Conservation (phyloP, 2,888 invertebrate species). For the Ochlodes sylvanus region DNA sequence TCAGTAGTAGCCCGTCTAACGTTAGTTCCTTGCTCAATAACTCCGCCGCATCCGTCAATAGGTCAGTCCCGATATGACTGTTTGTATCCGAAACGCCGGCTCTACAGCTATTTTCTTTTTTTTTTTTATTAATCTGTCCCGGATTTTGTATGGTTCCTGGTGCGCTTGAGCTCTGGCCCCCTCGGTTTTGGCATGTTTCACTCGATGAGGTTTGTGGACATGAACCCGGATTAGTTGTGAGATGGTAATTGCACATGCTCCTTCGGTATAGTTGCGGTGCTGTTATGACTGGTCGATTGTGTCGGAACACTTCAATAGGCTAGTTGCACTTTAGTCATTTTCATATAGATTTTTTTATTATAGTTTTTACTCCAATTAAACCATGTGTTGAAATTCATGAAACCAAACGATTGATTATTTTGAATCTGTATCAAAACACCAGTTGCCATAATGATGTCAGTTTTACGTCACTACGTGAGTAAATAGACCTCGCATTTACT, state of each 20-base stretch:
- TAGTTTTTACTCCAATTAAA: too few relatives aligned
- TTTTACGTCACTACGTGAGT: too few relatives aligned
- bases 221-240: not conserved
- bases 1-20: slow-evolving; percentile 75
- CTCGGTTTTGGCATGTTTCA: slow-evolving; percentile 1
- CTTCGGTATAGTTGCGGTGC: not conserved
- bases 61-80: slow-evolving; percentile 62
- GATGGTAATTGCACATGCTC: not conserved
- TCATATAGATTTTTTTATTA: too few relatives aligned
- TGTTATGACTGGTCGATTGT: not conserved
- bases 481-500: too few relatives aligned
- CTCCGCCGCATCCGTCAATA: slow-evolving; percentile 79
- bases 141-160: not conserved
- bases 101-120: slow-evolving; percentile 29
- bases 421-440: too few relatives aligned
- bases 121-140: not conserved
- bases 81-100: slow-evolving; percentile 35
- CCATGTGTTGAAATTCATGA: too few relatives aligned
- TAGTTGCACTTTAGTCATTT: too few relatives aligned
- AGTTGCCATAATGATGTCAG: too few relatives aligned
- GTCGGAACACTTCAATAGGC: not conserved
- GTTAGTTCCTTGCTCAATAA: slow-evolving; percentile 87
- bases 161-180: slow-evolving; percentile 16
- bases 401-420: too few relatives aligned
- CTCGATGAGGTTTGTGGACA: not conserved